Percentiles rank a stretch among this genome's conserved stretches.
phyloP scores from a whole-genome alignment of 2,888 invertebrate species.

The Luperina testacea region DNA sequence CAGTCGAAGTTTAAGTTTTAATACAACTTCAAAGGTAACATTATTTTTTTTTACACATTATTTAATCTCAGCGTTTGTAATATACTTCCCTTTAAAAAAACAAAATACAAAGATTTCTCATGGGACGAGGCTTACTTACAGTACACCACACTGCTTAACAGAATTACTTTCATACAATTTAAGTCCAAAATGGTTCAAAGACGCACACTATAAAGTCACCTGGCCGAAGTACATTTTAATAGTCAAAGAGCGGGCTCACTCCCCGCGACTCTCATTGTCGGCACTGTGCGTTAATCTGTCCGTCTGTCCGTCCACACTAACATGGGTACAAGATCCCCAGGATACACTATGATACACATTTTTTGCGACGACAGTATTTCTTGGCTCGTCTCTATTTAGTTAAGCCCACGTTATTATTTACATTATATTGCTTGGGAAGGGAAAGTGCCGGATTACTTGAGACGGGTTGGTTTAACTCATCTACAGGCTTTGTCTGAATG shows the following conservation, averaged over 20 bases:
- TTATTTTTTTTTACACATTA: background rate
- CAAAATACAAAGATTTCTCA: background rate
- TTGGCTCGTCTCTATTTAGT: constrained; percentile 61
- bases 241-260: constrained; percentile 58
- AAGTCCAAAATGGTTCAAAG: constrained; percentile 43
- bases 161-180: background rate
- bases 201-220: constrained; percentile 35
- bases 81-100: background rate
- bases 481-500: constrained; percentile 45
- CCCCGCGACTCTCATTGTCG: constrained; percentile 68
- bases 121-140: background rate
- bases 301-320: constrained; percentile 72
- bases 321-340: constrained; percentile 68
- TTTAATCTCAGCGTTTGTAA: background rate
- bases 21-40: background rate
- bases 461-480: constrained; percentile 47
- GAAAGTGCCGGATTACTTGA: constrained; percentile 33
- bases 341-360: constrained; percentile 66
- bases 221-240: constrained; percentile 57
- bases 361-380: constrained; percentile 64
- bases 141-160: background rate
- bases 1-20: background rate
- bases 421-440: constrained; percentile 46
- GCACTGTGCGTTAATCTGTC: constrained; percentile 78
- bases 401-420: constrained; percentile 56